A percentile compares a stretch with the other conserved stretches of the same genome.
Conservation (phyloP, 2,113 vertebrate genomes). For the Dendrocopos noguchii region DNA sequence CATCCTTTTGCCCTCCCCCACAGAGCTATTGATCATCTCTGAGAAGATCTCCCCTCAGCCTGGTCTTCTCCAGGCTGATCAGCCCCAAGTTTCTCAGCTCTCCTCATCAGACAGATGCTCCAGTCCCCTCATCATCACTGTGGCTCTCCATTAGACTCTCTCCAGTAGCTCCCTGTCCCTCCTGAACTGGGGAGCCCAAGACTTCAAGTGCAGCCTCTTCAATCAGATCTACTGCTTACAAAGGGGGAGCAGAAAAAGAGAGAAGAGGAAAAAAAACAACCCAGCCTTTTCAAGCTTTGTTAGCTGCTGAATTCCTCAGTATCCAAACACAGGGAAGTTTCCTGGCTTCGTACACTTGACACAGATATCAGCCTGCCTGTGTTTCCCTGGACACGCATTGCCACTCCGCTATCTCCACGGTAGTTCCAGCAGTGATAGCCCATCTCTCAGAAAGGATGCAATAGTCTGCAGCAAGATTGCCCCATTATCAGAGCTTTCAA, state of each 20-base stretch:
- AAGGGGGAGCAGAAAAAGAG: too few species aligned
- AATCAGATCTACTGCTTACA: not conserved
- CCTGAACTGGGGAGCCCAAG: too few species aligned
- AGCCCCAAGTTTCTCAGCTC: not conserved
- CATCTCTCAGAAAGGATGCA: conserved; percentile 20
- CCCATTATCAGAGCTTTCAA: conserved; percentile 53
- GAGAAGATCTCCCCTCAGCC: too few species aligned
- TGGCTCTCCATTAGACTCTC: too few species aligned
- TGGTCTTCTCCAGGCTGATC: too few species aligned
- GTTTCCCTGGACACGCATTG: conserved; percentile 34
- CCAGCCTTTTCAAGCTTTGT: not conserved
- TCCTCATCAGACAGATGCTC: too few species aligned
- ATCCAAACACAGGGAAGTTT: not conserved
- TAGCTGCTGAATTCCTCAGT: not conserved
- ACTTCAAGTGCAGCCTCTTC: not conserved
- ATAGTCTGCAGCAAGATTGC: conserved; percentile 43
- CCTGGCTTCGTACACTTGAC: not conserved
- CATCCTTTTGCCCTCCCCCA: too few species aligned
- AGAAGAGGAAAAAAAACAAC: not conserved
- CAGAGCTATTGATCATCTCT: too few species aligned
- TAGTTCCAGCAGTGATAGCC: conserved; percentile 21
- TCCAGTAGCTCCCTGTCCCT: too few species aligned
- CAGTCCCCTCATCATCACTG: too few species aligned
- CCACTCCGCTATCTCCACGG: not conserved
- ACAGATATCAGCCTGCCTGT: not conserved